Evolutionary conservation across 2,888 invertebrate genomes (phyloP).

Genomic region (Netelia melanura): DNA sequence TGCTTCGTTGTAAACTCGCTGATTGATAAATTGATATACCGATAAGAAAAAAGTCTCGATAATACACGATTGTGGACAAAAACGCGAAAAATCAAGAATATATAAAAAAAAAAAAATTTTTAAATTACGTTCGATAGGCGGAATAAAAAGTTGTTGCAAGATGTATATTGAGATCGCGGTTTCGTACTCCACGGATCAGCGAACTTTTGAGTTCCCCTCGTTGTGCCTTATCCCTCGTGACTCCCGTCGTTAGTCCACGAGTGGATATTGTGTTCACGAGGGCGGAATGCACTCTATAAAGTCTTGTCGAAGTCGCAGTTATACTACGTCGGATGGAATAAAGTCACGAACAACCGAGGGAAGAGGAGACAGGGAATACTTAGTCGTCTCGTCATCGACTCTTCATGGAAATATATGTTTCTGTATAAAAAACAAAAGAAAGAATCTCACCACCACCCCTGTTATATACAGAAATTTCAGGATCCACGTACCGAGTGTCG

Average conservation of each 20-base stretch:
- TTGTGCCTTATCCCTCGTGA: background rate
- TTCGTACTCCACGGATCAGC: conserved; percentile 2
- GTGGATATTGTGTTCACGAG: conserved; percentile 52
- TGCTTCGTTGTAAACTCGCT: no score
- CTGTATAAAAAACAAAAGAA: no score
- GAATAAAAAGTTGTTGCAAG: conserved; percentile 36
- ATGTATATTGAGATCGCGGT: conserved; percentile 5
- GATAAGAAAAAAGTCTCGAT: background rate
- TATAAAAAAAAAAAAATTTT: background rate
- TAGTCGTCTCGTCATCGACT: conserved; percentile 31
- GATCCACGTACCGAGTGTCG: no score
- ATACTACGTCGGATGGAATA: conserved; percentile 22
- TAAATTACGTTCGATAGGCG: background rate
- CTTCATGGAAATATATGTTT: conserved; percentile 41
- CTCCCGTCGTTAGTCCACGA: conserved; percentile 51
- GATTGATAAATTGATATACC: no score
- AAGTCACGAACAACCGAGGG: conserved; percentile 7
- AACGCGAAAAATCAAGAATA: background rate
- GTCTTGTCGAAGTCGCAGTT: conserved; percentile 57
- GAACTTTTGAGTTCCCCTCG: conserved; percentile 16
- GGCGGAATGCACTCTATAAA: conserved; percentile 39
- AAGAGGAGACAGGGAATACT: conserved; percentile 17
- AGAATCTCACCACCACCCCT: no score
- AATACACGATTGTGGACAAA: background rate
- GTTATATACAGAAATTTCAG: no score